Evolutionary conservation across 2,888 invertebrate species (phyloP).

Genomic region (Phymatocera aterrima): DNA sequence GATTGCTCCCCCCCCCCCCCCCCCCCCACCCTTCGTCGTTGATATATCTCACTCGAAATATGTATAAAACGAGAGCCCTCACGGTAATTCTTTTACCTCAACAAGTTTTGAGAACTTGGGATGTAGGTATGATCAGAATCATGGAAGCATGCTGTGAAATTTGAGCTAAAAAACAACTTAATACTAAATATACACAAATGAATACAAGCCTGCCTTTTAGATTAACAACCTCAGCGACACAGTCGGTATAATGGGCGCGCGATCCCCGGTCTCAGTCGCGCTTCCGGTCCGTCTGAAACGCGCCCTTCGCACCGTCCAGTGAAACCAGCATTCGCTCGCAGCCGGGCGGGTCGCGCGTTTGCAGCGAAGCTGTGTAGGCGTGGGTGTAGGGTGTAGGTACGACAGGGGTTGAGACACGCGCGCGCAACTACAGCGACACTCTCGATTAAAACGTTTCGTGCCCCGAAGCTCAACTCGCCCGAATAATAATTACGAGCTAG

Average conservation of each 20-base stretch:
- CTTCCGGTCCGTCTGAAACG: conserved; percentile 25
- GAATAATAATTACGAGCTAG: conserved; percentile 35
- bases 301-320: background rate
- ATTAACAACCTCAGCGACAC: background rate
- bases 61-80: no score
- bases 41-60: no score
- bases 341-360: conserved; percentile 35
- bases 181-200: background rate
- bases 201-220: background rate
- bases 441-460: conserved; percentile 41
- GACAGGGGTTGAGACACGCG: conserved; percentile 30
- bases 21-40: no score
- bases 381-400: conserved; percentile 37
- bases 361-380: conserved; percentile 18
- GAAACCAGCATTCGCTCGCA: conserved; percentile 15
- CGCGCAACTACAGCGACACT: conserved; percentile 38
- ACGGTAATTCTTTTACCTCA: no score
- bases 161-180: background rate
- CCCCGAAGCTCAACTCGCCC: conserved; percentile 31
- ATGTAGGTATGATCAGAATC: background rate
- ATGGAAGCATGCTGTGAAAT: background rate
- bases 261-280: background rate
- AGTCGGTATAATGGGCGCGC: conserved; percentile 10
- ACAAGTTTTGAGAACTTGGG: no score
- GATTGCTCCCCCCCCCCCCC: no score